phyloP scores from a whole-genome alignment of 2,113 vertebrate genomes.

The Silurus glanis region DNA sequence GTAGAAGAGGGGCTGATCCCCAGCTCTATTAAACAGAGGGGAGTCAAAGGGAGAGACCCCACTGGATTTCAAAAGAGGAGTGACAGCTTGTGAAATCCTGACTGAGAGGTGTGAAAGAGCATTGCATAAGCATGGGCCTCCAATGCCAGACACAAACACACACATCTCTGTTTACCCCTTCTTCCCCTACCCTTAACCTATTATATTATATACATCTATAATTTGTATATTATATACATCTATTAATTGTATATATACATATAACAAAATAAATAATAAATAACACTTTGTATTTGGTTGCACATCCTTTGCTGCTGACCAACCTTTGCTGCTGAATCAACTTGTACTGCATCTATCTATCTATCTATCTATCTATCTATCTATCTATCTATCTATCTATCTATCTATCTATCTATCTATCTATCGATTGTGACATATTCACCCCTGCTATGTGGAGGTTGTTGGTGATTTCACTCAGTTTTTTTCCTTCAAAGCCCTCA shows the following conservation, averaged over 20 bases:
- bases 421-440: background rate
- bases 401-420: no score
- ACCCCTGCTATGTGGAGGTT: no score
- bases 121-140: slow-evolving; percentile 54
- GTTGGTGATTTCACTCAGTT: background rate
- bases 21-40: slow-evolving; percentile 42
- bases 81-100: slow-evolving; percentile 58
- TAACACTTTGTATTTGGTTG: no score
- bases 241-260: no score
- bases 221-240: no score
- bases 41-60: slow-evolving; percentile 54
- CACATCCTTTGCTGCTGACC: no score
- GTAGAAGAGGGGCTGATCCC: slow-evolving; percentile 48
- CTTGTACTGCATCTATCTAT: no score
- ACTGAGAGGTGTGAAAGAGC: slow-evolving; percentile 59
- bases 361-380: no score
- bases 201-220: no score
- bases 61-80: slow-evolving; percentile 58
- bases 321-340: no score
- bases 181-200: background rate
- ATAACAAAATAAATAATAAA: no score
- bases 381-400: no score
- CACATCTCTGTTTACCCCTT: slow-evolving; percentile 39
- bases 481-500: background rate
- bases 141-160: slow-evolving; percentile 44